Evolutionary conservation across 2,797 vertebrate species (phyloP), one percentile per base, ranked within the genome.

Genomic region (Cercopithecus petaurista): DNA sequence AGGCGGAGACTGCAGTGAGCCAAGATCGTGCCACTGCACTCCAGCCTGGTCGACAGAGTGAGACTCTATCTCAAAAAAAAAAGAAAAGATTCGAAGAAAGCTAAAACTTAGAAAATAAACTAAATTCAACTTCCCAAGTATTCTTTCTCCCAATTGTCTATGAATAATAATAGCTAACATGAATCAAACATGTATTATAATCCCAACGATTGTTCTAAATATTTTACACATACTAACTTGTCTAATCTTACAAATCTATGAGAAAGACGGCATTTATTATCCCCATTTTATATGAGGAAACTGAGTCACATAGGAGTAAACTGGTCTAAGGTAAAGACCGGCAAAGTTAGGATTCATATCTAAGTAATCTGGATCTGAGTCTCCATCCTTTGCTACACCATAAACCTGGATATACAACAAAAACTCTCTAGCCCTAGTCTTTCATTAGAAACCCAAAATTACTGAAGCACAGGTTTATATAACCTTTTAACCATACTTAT

Each of bases 101-200:
- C 30, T 75, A 75, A 96, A 82, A 55, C 33, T 81, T 41, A 88
- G 39, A 76, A 91, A 84, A 82, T 72, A 88, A 91, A 77, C 64
- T 72, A 59, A 87, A 52, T 73, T 85, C 43, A 89, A 85, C 24
- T 92, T 85, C 17, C 28, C 41, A 39, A 57, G 17, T 33, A 61
- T 88, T 88, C 36, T 30, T 92, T 50, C 36, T 77, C n/a, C 28
- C 50, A 28, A 84, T 80, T 85, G 22, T 92, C 61, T 95, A 39
- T 13, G 26, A 77, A 59, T 82, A 86, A 52, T 91, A 80, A 76
- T 2, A 70, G 30, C 41, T 82, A 94, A 82, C 33, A 75, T 39
- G 70, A 92, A 88, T 2, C 55, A n/a, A 80, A 22, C 36, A 41
- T 55, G n/a, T 30, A 76, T 41, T 82, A 73, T 55, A 80, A 80